phyloP scores from a whole-genome alignment of 2,888 invertebrate species.

The Deroplatys truncata region DNA sequence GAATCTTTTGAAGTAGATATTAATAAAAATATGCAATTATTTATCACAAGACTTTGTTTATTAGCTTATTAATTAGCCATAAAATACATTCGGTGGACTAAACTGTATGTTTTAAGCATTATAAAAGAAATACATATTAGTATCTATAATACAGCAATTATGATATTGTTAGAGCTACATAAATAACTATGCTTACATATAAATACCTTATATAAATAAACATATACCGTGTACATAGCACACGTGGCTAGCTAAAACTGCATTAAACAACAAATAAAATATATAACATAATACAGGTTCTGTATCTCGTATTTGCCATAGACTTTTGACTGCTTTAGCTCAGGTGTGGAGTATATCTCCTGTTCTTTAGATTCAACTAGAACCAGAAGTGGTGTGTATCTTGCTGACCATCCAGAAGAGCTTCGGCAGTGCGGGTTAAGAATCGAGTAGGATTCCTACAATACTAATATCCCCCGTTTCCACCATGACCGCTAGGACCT shows the following conservation, averaged over 20 bases:
- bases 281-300: neutral
- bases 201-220: neutral
- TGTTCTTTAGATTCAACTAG: too few species aligned
- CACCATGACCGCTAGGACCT: conserved; percentile 8
- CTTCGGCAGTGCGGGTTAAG: neutral
- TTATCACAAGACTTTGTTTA: neutral
- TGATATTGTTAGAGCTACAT: neutral
- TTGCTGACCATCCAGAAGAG: neutral
- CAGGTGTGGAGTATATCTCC: too few species aligned
- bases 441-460: neutral
- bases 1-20: neutral
- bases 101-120: neutral
- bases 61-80: neutral
- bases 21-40: neutral
- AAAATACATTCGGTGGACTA: neutral
- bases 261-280: neutral
- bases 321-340: neutral
- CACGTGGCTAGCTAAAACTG: neutral
- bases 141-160: neutral
- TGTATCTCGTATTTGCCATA: neutral
- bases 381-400: too few species aligned
- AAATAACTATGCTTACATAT: neutral
- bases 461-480: neutral
- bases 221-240: neutral
- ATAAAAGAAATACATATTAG: neutral